Evolutionary conservation across 2,888 invertebrate species (phyloP), one percentile per base, ranked within the genome.

Genomic region (Drosophila bunnanda): DNA sequence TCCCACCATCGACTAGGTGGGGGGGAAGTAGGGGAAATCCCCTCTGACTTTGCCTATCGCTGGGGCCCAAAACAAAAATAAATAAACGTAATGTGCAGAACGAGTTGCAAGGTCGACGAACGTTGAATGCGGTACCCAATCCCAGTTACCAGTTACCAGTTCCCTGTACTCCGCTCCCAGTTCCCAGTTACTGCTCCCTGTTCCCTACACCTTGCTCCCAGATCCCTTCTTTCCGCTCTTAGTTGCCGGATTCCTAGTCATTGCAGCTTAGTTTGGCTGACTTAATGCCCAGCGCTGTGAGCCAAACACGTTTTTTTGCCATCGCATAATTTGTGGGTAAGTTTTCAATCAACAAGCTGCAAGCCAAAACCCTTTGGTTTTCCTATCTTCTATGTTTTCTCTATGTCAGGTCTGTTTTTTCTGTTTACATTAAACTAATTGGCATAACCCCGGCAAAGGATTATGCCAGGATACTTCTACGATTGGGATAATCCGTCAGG

Each of bases 61-160:
- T 48, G 17, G 60, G 13, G 34, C 41, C 15, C n/a, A 4, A 54
- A 52, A 60, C 48, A 15, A 55, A 59, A 60, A 60, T 50, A 57
- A 69, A 54, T 39, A 67, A 46, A 36, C 28, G 41, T 55, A 67
- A 48, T 67, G 46, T 55, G 54, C 58, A 68, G 89, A 91, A 91
- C 90, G 91, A 91, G 90, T 90, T 91, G 91, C 91, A 92, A 91
- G 91, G 91, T 92, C 91, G 91, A 91, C 91, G 91, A 91, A 91
- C 91, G 90, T 70, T 71, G 62, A 54, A 55, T 59, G 59, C 68
- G 68, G 48, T 38, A 48, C 34, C 50, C 55, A 67, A 25, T 48
- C 62, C 22, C 64, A 25, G 28, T 50, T 46, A 48, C 38, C 60
- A 25, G 44, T 53, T 20, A 10, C 28, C 15, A 2, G 46, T 28